phyloP scores from a whole-genome alignment of 35 echinoderm and acorn worm genomes.

The Ptychodera flava region DNA sequence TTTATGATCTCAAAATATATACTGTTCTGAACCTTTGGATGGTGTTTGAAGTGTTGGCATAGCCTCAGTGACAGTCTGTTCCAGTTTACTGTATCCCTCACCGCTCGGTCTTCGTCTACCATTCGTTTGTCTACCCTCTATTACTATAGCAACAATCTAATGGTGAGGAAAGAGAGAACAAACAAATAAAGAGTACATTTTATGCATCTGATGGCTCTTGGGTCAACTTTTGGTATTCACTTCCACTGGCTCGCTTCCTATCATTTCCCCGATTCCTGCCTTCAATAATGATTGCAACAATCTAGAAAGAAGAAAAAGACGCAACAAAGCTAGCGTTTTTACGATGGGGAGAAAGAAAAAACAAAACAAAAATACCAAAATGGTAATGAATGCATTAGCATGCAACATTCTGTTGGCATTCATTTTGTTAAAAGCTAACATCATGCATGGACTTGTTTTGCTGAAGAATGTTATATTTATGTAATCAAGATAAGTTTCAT shows the following conservation, averaged over 20 bases:
- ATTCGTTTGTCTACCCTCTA: constrained; percentile 64
- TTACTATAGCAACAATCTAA: constrained; percentile 86
- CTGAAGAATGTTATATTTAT: too few relatives aligned
- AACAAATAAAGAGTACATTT: background rate
- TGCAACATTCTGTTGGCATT: too few relatives aligned
- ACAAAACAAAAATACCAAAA: too few relatives aligned
- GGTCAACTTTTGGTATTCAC: constrained; percentile 48
- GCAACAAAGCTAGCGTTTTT: background rate
- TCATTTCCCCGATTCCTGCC: constrained; percentile 34
- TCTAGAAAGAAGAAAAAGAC: constrained; percentile 32
- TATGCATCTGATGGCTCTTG: constrained; percentile 16
- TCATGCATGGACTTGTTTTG: too few relatives aligned
- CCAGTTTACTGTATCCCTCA: constrained; percentile 35
- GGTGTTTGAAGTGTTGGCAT: constrained; percentile 62
- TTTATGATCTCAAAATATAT: background rate
- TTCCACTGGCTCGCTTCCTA: constrained; percentile 6
- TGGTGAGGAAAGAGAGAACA: background rate
- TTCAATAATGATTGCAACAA: constrained; percentile 88
- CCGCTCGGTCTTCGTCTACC: constrained; percentile 16
- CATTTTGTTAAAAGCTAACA: too few relatives aligned
- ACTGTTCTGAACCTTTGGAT: background rate
- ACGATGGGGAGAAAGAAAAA: too few relatives aligned
- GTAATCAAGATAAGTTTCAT: too few relatives aligned
- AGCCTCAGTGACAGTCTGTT: constrained; percentile 95
- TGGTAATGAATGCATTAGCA: too few relatives aligned